phyloP scores from a whole-genome alignment of 2,888 invertebrate species.

The Phyllotreta cruciferae region DNA sequence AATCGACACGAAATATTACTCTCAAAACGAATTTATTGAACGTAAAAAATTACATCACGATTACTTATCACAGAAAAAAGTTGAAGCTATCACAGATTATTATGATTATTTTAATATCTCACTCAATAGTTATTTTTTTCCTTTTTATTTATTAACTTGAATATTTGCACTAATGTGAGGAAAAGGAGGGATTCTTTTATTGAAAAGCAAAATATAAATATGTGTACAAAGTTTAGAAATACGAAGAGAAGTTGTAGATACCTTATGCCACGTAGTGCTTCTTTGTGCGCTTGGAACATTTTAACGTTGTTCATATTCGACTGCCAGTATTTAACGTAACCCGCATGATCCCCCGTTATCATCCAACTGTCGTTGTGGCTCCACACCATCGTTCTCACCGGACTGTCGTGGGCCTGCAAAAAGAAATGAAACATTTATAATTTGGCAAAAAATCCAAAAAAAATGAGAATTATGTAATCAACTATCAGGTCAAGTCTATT shows the following conservation, averaged over 20 bases:
- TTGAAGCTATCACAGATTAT: conserved; percentile 37
- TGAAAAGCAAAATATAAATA: conserved; percentile 51
- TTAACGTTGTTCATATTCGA: conserved; percentile 99
- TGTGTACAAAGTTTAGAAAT: conserved; percentile 56
- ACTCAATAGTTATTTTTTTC: conserved; percentile 23
- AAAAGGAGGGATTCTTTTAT: conserved; percentile 58
- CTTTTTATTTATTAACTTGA: conserved; percentile 41
- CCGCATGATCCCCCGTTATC: conserved; percentile 98
- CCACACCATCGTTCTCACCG: conserved; percentile 99
- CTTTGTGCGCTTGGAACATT: conserved; percentile 99
- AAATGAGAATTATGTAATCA: conserved; percentile 10
- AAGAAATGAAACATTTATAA: conserved; percentile 1
- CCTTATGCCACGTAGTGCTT: conserved; percentile 98
- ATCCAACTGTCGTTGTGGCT: conserved; percentile 99
- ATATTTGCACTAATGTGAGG: conserved; percentile 52
- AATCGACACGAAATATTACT: conserved; percentile 50
- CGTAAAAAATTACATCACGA: conserved; percentile 53
- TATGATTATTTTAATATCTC: conserved; percentile 19
- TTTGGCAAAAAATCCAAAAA: conserved; percentile 1
- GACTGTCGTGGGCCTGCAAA: conserved; percentile 94
- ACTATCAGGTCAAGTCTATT: conserved; percentile 45
- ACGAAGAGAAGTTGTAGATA: conserved; percentile 66
- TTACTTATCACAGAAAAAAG: conserved; percentile 51
- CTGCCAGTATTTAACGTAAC: conserved; percentile 99
- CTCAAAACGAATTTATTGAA: conserved; percentile 57